Evolutionary conservation across 2,888 invertebrate genomes (phyloP).

Genomic region (Philaethria dido): DNA sequence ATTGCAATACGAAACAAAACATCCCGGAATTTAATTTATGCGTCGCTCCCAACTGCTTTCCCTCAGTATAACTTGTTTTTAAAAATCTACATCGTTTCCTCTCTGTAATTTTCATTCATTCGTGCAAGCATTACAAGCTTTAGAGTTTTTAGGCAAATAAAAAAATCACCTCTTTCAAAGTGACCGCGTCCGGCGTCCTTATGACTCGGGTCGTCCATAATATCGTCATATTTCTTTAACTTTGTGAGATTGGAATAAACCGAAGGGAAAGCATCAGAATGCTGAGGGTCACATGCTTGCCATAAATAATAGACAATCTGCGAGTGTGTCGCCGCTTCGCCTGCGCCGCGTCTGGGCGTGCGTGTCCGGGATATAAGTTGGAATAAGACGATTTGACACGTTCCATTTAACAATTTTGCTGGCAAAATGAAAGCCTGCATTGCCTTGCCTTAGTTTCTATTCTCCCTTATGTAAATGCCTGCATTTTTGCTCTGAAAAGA

Average conservation of each 20-base stretch:
- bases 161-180: slow-evolving; percentile 67
- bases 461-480: slow-evolving; percentile 23
- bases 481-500: slow-evolving; percentile 18
- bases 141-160: slow-evolving; percentile 52
- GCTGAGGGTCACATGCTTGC: slow-evolving; percentile 68
- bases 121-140: slow-evolving; percentile 39
- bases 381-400: slow-evolving; percentile 46
- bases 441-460: slow-evolving; percentile 23
- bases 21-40: slow-evolving; percentile 70
- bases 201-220: slow-evolving; percentile 76
- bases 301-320: slow-evolving; percentile 82
- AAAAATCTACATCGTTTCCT: slow-evolving; percentile 44
- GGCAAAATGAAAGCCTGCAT: slow-evolving; percentile 38
- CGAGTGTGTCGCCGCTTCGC: slow-evolving; percentile 53
- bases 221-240: slow-evolving; percentile 82
- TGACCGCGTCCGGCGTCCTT: slow-evolving; percentile 66
- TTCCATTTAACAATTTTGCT: slow-evolving; percentile 46
- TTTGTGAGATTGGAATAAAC: slow-evolving; percentile 78
- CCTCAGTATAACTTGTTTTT: slow-evolving; percentile 43
- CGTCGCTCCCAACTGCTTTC: slow-evolving; percentile 48
- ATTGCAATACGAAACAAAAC: slow-evolving; percentile 50
- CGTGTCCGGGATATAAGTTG: slow-evolving; percentile 44
- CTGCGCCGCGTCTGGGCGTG: slow-evolving; percentile 42
- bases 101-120: slow-evolving; percentile 49
- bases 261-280: slow-evolving; percentile 75